These are phyloP conservation scores for Melikaiella ostensackeni DNA, from an alignment of 2,888 invertebrate genomes.

Conservation along the genomic window DNA sequence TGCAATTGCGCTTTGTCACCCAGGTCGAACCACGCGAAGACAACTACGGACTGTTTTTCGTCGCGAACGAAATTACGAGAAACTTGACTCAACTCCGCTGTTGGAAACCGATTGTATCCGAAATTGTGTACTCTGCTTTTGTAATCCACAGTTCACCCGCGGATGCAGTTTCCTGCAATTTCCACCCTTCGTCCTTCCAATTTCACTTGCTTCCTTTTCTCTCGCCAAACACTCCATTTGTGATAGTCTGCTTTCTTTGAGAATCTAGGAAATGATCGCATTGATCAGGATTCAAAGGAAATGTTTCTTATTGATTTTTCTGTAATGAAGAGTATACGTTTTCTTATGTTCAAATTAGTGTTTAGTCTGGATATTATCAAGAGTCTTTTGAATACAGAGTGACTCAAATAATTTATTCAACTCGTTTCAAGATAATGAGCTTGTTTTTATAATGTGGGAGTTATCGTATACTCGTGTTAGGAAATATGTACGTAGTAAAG, in stretches of 20 bases:
- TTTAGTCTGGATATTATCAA: background rate
- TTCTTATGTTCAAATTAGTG: background rate
- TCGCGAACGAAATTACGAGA: conserved; percentile 26
- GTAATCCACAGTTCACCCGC: conserved; percentile 34
- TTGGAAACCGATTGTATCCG: conserved; percentile 33
- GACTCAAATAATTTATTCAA: background rate
- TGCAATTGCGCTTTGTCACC: conserved; percentile 56
- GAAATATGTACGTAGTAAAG: background rate
- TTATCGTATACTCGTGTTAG: background rate
- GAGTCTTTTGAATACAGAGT: background rate
- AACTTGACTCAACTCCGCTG: conserved; percentile 31
- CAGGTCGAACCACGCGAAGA: conserved; percentile 23
- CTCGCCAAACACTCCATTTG: conserved; percentile 33
- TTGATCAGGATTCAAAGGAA: background rate
- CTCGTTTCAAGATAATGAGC: background rate
- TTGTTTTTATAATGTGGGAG: no score
- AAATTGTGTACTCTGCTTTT: conserved; percentile 36
- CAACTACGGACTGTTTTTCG: conserved; percentile 30
- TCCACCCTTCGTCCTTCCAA: conserved; percentile 34
- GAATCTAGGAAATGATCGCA: conserved; percentile 16
- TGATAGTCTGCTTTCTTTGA: conserved; percentile 11
- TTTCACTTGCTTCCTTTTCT: conserved; percentile 20
- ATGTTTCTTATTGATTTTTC: background rate
- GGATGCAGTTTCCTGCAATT: conserved; percentile 35
- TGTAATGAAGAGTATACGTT: background rate